Evolutionary conservation across 2,888 invertebrate species (phyloP).

Genomic region (Lasius fuliginosus): DNA sequence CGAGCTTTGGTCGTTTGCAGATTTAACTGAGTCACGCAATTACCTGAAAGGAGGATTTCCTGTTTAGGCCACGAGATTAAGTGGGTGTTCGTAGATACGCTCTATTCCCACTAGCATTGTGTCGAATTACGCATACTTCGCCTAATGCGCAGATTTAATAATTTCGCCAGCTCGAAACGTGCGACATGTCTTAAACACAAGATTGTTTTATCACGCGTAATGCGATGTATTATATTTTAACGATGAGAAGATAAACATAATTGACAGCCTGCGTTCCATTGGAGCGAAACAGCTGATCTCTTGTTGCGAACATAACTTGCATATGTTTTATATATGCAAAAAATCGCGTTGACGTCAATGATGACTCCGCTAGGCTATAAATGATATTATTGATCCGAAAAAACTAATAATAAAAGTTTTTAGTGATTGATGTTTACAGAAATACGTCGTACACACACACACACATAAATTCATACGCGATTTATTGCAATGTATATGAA

Average conservation of each 20-base stretch:
- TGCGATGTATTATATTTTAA: slow-evolving; percentile 18
- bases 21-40: slow-evolving; percentile 84
- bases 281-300: slow-evolving; percentile 26
- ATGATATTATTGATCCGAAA: slow-evolving; percentile 8
- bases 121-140: slow-evolving; percentile 65
- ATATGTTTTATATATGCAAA: slow-evolving; percentile 11
- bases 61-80: slow-evolving; percentile 82
- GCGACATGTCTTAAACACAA: slow-evolving; percentile 18
- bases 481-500: slow-evolving; percentile 13
- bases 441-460: neutral
- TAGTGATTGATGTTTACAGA: slow-evolving; percentile 45
- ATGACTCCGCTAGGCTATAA: slow-evolving; percentile 11
- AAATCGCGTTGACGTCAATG: slow-evolving; percentile 43
- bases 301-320: slow-evolving; percentile 19
- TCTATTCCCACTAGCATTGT: slow-evolving; percentile 69
- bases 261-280: neutral
- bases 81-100: slow-evolving; percentile 75
- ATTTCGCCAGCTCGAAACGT: slow-evolving; percentile 49
- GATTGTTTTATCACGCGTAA: slow-evolving; percentile 27
- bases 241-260: slow-evolving; percentile 31
- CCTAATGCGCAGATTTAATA: slow-evolving; percentile 54
- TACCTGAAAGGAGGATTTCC: slow-evolving; percentile 86
- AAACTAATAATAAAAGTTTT: slow-evolving; percentile 29
- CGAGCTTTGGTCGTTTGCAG: slow-evolving; percentile 77
- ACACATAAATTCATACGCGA: slow-evolving; percentile 43